Base-by-base conservation (phyloP, 1,140 invertebrate species). In the Temnothorax curvispinosus region DNA sequence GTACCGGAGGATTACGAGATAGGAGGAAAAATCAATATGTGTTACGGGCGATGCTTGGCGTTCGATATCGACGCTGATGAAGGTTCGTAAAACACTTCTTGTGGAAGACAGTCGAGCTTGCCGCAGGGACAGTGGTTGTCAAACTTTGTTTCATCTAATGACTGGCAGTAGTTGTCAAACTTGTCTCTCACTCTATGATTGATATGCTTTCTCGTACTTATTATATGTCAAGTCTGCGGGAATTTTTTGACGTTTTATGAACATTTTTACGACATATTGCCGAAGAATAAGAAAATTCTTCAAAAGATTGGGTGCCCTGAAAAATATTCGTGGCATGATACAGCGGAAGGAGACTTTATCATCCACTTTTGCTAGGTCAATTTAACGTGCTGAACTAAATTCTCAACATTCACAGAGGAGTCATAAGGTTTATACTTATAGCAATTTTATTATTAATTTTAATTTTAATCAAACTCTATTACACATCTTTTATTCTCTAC, bases 21-120 rank as follows among this genome's bases (percentile, higher is more conserved):
- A 81, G 41, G 11, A 52, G 47, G 27, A 41, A 78, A 85, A 85
- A 65, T 85, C 84, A 85, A 85, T 76, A 65, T 85, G 82, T 87
- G 69, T 87, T 65, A 52, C 67, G 41, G 62, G 6, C 74, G 80
- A 82, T 60, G 80, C 41, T 74, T 65, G 80, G 41, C n/a, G 41
- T 75, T 84, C 69, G 80, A 84, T 75, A 44, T 62, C 69, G n/a
- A 27, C 80, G 41, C 69, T 75, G 80, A 74, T 75, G 56, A 84
- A 81, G 80, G 54, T 84, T 75, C 54, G 41, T 84, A 75, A 74
- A 84, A 84, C 54, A 60, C 32, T 58, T 84, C 69, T 60, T 32
- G 41, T 60, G 41, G 44, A 75, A 84, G 69, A 84, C 41, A 32
- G 2, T 13, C 21, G 85, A 47, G 38, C 60, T 84, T 38, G 62